Base-by-base conservation (phyloP, 2,113 vertebrate species). In the Siniperca chuatsi region DNA sequence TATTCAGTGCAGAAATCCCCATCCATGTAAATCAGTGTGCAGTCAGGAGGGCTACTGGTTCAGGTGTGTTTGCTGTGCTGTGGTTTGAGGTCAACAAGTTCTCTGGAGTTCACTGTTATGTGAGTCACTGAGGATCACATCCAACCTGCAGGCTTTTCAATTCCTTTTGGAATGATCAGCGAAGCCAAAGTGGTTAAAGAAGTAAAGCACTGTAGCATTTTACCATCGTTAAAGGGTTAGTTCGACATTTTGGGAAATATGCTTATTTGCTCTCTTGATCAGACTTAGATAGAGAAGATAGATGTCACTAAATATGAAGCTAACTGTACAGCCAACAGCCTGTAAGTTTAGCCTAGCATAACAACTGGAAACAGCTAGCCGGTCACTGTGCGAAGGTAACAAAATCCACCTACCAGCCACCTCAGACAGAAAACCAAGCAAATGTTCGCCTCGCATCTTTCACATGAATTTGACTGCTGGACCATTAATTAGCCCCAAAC, bases 11-110 rank as follows among this genome's bases (percentile, higher is more conserved):
- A 65, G 64, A 85, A 65, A 60, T 37, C 48, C 42, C 40, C 50
- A 18, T 29, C n/a, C 29, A 13, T 54, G 75, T 76, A 33, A 61
- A 16, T 44, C 64, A 37, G 69, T 46, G 48, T 9, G 4, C 64
- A 33, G 46, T 20, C 13, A 42, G 29, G 23, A 7, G 20, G 37
- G 48, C 55, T 46, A 4, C 7, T 44, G 40, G 61, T 72, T 67
- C 67, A 54, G 68, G n/a, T 58, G 1, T 83, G 79, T 58, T 84
- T 77, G 68, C 58, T 78, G 9, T 74, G 68, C 62, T 75, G 9
- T 7, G 61, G 33, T 83, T 72, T 73, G 42, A 54, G 87, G 81
- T 81, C 77, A 78, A n/a, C 13, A 48, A 25, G 67, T 83, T 54
- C 21, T 44, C 75, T 40, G 25, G 58, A 67, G 62, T 69, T 67